These are phyloP conservation scores for Larimichthys polyactis DNA, from an alignment of 2,113 vertebrate genomes.

Conservation along the genomic window DNA sequence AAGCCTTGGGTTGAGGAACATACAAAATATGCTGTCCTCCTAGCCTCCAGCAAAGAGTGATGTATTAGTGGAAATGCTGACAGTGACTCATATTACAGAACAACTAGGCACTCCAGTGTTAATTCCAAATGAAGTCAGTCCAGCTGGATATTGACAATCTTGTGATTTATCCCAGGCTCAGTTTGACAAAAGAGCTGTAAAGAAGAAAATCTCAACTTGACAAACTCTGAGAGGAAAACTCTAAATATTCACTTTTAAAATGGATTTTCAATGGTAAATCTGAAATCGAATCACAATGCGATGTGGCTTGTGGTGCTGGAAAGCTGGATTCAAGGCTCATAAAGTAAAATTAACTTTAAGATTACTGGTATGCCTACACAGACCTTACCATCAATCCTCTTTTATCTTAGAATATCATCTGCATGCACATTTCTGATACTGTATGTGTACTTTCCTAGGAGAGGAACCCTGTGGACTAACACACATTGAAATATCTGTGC, in stretches of 20 bases:
- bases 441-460: neutral
- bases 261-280: conserved; percentile 3
- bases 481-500: conserved; percentile 4
- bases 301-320: conserved; percentile 8
- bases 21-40: conserved; percentile 26
- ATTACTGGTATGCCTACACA: neutral
- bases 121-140: conserved; percentile 60
- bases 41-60: conserved; percentile 45
- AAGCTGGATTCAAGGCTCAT: neutral
- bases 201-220: conserved; percentile 1
- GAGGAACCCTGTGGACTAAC: conserved; percentile 11
- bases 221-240: neutral
- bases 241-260: conserved; percentile 7
- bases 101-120: conserved; percentile 33
- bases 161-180: conserved; percentile 48
- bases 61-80: conserved; percentile 60
- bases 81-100: conserved; percentile 54
- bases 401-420: conserved; percentile 18
- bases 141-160: conserved; percentile 57
- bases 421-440: conserved; percentile 33
- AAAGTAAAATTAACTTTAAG: conserved; percentile 10
- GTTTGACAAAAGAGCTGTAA: conserved; percentile 37
- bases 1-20: conserved; percentile 26
- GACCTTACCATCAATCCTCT: neutral
- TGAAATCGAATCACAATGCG: neutral